Percentiles rank a stretch among this genome's conserved stretches.
Conservation (phyloP, 2,888 invertebrate genomes). For the Cryptophagus acutangulus region DNA sequence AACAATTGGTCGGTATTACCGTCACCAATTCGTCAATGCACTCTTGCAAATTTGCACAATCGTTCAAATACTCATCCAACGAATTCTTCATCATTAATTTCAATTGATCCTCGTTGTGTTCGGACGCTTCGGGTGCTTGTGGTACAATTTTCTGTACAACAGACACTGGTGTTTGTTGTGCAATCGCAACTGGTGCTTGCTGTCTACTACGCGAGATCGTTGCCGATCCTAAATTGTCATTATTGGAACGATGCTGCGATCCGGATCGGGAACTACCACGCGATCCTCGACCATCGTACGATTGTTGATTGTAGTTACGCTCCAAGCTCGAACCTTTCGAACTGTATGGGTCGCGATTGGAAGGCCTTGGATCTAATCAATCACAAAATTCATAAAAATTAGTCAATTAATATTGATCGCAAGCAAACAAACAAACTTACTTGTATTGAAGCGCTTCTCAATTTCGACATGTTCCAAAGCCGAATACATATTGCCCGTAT, state of each 20-base stretch:
- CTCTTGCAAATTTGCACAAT: too few relatives aligned
- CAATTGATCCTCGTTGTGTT: not conserved
- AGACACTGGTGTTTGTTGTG: not conserved
- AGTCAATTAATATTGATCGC: slow-evolving; percentile 6
- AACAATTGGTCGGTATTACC: too few relatives aligned
- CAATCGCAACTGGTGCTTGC: not conserved
- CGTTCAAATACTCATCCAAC: slow-evolving; percentile 38
- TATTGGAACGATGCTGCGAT: slow-evolving; percentile 52
- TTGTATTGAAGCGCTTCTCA: slow-evolving; percentile 2
- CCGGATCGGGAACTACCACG: slow-evolving; percentile 53
- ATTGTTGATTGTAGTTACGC: slow-evolving; percentile 30
- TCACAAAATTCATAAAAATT: slow-evolving; percentile 9
- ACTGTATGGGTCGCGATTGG: slow-evolving; percentile 41
- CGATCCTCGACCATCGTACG: slow-evolving; percentile 48
- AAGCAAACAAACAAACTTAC: too few relatives aligned
- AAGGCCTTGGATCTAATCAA: slow-evolving; percentile 26
- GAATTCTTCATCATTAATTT: not conserved
- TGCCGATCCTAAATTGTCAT: slow-evolving; percentile 10
- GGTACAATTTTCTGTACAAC: not conserved
- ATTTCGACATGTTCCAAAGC: slow-evolving; percentile 48
- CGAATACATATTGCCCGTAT: slow-evolving; percentile 51
- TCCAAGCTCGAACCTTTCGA: slow-evolving; percentile 47
- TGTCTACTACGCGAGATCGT: slow-evolving; percentile 19
- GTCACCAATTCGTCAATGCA: too few relatives aligned
- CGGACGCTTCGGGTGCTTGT: not conserved